These are phyloP conservation scores for Rhysida immarginata DNA, from an alignment of 1,140 invertebrate species.

Conservation along the genomic window DNA sequence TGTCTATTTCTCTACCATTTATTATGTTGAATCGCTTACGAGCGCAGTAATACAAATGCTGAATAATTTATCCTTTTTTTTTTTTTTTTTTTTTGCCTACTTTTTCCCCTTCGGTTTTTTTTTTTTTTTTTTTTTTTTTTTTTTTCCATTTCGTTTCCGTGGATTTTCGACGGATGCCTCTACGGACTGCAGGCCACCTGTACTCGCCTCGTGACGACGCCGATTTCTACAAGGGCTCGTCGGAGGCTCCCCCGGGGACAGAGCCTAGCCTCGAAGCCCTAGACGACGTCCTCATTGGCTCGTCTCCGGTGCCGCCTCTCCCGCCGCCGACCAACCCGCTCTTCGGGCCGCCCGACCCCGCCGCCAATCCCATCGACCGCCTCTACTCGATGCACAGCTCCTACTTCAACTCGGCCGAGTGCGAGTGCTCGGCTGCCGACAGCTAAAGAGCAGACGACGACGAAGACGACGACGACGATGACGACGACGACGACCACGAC, in stretches of 20 bases:
- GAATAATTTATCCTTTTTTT: too few relatives aligned
- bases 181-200: background rate
- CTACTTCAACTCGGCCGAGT: constrained; percentile 45
- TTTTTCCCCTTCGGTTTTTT: too few relatives aligned
- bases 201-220: background rate
- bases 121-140: too few relatives aligned
- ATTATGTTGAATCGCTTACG: too few relatives aligned
- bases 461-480: too few relatives aligned
- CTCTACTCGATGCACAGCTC: constrained; percentile 94
- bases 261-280: constrained; percentile 19
- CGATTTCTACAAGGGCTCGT: background rate
- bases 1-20: too few relatives aligned
- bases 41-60: too few relatives aligned
- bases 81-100: too few relatives aligned
- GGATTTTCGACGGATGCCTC: too few relatives aligned
- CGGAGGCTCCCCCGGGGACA: background rate
- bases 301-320: constrained; percentile 27
- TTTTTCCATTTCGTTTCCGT: too few relatives aligned
- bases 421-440: constrained; percentile 16
- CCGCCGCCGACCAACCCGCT: constrained; percentile 34
- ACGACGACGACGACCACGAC: too few relatives aligned
- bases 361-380: constrained; percentile 85
- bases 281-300: constrained; percentile 35
- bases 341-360: constrained; percentile 43
- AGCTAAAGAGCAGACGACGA: too few relatives aligned